Conservation (phyloP, 1,140 invertebrate genomes). For the Sogatella furcifera region DNA sequence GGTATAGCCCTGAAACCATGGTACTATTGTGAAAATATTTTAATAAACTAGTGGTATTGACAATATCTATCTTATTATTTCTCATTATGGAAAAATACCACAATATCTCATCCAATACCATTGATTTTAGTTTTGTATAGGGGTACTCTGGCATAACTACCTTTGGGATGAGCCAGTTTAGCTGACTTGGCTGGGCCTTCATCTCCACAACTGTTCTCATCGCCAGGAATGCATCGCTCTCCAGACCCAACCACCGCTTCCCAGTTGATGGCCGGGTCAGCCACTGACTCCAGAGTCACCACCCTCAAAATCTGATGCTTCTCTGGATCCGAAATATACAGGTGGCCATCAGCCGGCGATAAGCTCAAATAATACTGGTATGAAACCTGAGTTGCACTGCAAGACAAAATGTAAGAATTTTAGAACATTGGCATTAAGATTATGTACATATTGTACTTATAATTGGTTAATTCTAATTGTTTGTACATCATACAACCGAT, state of each 20-base stretch:
- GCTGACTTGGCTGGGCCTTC: constrained; percentile 80
- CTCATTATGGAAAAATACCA: too few species aligned
- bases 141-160: too few species aligned
- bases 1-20: too few species aligned
- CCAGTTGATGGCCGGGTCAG: constrained; percentile 73
- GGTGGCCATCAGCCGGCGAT: constrained; percentile 85
- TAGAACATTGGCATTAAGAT: too few species aligned
- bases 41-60: too few species aligned
- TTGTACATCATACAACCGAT: too few species aligned
- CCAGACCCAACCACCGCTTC: constrained; percentile 86
- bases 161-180: constrained; percentile 92
- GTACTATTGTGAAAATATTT: too few species aligned
- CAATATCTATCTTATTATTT: too few species aligned
- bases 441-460: too few species aligned
- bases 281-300: constrained; percentile 59
- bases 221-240: constrained; percentile 90
- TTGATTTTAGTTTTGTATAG: too few species aligned
- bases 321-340: constrained; percentile 94
- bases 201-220: constrained; percentile 83
- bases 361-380: constrained; percentile 93
- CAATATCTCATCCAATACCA: too few species aligned
- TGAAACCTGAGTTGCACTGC: constrained; percentile 79
- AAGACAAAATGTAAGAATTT: constrained; percentile 25
- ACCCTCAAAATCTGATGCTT: constrained; percentile 75
- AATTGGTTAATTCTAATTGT: too few species aligned